Evolutionary conservation across 2,113 vertebrate species (phyloP), one percentile per base, ranked within the genome.

Genomic region (Pontoporia blainvillei): DNA sequence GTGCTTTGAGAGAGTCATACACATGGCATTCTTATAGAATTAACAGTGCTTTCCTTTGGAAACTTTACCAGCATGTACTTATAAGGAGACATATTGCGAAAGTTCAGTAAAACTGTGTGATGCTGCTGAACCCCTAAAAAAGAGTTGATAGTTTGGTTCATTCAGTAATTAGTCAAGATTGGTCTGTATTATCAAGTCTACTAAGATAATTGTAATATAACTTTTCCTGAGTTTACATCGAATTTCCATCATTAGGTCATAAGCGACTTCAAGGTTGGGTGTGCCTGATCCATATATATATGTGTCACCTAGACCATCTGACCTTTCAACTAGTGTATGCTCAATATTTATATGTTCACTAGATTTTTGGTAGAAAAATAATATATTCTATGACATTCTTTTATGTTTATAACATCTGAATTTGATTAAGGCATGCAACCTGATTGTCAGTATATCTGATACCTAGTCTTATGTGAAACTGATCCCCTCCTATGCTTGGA

Each of bases 21-120:
- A 97, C 69, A 90, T 39, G 71, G 12, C n/a, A 81, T 81, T 94
- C 54, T 83, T 67, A 41, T 36, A 95, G 71, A 90, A 85, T 39
- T 81, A 76, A 39, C 36, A 84, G 10, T 85, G 29, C 44, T 81
- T 96, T 90, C 52, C n/a, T 57, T 44, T 41, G 57, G 64, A 75
- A 92, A 81, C 21, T n/a, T 93, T 73, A 85, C 25, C 17, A 54
- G 29, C n/a, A 20, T n/a, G 12, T 31, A 67, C 10, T 27, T 86
- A 64, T 66, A 66, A 21, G 72, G n/a, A 89, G 36, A 69, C 8
- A 61, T 76, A 82, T 15, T 61, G 34, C 29, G 54, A 72, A 93
- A 76, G 36, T 91, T 95, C 46, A 76, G 0, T 78, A 91, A 8
- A 87, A 79, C 1, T 49, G 2, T 34, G 0, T 27, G 66, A 75